A percentile compares a stretch with the other conserved stretches of the same genome.
These are phyloP conservation scores for Xiphophorus couchianus DNA, from an alignment of 2,113 vertebrate species.

Conservation along the genomic window DNA sequence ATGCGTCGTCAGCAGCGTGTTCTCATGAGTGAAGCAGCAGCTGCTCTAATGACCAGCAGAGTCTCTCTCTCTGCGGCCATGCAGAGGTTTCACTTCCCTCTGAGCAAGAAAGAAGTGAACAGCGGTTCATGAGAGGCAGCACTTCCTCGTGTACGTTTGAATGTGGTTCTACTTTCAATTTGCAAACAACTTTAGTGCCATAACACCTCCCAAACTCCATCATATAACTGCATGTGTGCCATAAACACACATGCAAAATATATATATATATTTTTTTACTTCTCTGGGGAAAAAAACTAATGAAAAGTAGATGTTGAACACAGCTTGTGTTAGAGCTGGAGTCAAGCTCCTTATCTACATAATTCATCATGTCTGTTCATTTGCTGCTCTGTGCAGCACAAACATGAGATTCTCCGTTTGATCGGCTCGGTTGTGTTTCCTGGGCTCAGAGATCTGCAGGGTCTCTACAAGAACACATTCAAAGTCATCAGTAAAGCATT, in stretches of 20 bases:
- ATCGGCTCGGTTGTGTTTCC: not conserved
- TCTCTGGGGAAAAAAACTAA: not conserved
- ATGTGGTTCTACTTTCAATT: slow-evolving; percentile 34
- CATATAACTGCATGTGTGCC: not conserved
- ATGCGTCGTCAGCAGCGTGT: not conserved
- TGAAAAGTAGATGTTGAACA: not conserved
- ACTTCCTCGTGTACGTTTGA: slow-evolving; percentile 2
- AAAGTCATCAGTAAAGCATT: not conserved
- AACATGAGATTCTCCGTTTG: not conserved
- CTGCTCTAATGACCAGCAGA: slow-evolving; percentile 28
- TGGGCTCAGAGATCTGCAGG: not conserved
- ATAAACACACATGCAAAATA: not conserved
- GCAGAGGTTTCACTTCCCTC: slow-evolving; percentile 58
- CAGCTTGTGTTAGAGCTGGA: not conserved
- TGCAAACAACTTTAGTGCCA: not conserved
- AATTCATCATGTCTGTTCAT: not conserved
- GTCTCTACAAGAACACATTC: not conserved
- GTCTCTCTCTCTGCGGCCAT: slow-evolving; percentile 20
- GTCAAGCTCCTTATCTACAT: not conserved
- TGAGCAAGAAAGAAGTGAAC: slow-evolving; percentile 4
- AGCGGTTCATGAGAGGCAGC: slow-evolving; percentile 15
- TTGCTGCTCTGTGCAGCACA: not conserved
- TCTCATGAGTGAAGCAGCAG: slow-evolving; percentile 29
- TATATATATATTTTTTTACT: too few species aligned
- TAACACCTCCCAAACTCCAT: not conserved